These are phyloP conservation scores for Trichopoda pennipes DNA, from an alignment of 2,888 invertebrate species.

Conservation along the genomic window DNA sequence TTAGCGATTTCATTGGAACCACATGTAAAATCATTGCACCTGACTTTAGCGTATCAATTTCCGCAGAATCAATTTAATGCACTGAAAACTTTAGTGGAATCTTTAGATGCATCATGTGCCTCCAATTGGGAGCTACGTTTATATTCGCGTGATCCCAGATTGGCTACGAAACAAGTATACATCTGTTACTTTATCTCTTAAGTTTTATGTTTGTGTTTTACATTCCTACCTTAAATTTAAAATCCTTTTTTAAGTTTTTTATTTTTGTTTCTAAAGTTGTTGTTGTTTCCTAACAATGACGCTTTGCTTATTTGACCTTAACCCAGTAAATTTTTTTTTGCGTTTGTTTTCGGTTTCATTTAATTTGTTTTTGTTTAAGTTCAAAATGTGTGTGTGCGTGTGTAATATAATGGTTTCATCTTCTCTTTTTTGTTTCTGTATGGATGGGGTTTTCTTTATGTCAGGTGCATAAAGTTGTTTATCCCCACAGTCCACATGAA, in stretches of 20 bases:
- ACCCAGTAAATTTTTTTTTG: conserved; percentile 38
- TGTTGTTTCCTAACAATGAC: conserved; percentile 38
- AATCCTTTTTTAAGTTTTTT: conserved; percentile 4
- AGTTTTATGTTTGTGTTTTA: conserved; percentile 14
- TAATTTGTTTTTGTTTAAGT: conserved; percentile 23
- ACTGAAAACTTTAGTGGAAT: conserved; percentile 88
- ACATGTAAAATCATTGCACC: conserved; percentile 91
- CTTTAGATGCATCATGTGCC: conserved; percentile 85
- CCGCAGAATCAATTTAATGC: conserved; percentile 86
- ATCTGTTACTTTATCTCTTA: conserved; percentile 13
- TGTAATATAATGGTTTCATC: conserved; percentile 31
- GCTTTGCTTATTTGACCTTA: conserved; percentile 50
- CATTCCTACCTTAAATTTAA: background rate
- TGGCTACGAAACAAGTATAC: conserved; percentile 86
- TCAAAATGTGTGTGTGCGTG: background rate
- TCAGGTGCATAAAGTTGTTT: conserved; percentile 89
- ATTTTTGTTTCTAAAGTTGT: conserved; percentile 33
- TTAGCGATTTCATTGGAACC: conserved; percentile 88
- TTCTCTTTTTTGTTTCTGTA: conserved; percentile 13
- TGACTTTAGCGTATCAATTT: conserved; percentile 95
- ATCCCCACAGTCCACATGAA: conserved; percentile 88
- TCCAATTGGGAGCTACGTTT: conserved; percentile 92
- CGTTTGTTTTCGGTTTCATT: conserved; percentile 5
- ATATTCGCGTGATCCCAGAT: conserved; percentile 91
- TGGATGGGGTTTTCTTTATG: background rate